A percentile compares a stretch with the other conserved stretches of the same genome.
Conservation (phyloP, 2,888 invertebrate species). For the Prosapia bicincta region DNA sequence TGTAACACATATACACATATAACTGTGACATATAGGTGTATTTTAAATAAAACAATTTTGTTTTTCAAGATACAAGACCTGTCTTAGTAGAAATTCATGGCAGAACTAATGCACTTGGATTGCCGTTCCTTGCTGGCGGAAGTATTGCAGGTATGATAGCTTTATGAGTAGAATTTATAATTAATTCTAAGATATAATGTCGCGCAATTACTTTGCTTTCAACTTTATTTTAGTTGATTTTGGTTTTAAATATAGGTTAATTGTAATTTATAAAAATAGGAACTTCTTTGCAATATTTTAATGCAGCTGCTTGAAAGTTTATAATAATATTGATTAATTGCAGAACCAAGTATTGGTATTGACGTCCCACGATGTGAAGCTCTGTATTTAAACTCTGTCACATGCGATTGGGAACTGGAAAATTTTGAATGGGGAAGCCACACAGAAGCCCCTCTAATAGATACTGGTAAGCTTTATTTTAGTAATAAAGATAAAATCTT, state of each 20-base stretch:
- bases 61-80: conserved; percentile 8
- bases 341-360: conserved; percentile 20
- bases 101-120: conserved; percentile 16
- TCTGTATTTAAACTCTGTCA: conserved; percentile 9
- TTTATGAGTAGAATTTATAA: too few relatives aligned
- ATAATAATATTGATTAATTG: not conserved
- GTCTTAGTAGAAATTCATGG: conserved; percentile 22
- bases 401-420: conserved; percentile 21
- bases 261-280: too few relatives aligned
- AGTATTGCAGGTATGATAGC: conserved; percentile 20
- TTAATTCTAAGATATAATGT: too few relatives aligned
- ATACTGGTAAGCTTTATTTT: conserved; percentile 15
- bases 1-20: too few relatives aligned
- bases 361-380: conserved; percentile 16
- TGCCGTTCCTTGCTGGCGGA: conserved; percentile 15
- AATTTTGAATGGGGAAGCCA: conserved; percentile 20
- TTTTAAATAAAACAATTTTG: too few relatives aligned
- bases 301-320: too few relatives aligned
- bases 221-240: too few relatives aligned
- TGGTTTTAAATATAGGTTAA: too few relatives aligned
- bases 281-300: too few relatives aligned
- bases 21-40: too few relatives aligned
- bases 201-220: too few relatives aligned
- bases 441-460: conserved; percentile 12
- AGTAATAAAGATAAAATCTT: too few relatives aligned